Evolutionary conservation across 2,888 invertebrate species (phyloP).

Genomic region (Mellilla xanthometata): DNA sequence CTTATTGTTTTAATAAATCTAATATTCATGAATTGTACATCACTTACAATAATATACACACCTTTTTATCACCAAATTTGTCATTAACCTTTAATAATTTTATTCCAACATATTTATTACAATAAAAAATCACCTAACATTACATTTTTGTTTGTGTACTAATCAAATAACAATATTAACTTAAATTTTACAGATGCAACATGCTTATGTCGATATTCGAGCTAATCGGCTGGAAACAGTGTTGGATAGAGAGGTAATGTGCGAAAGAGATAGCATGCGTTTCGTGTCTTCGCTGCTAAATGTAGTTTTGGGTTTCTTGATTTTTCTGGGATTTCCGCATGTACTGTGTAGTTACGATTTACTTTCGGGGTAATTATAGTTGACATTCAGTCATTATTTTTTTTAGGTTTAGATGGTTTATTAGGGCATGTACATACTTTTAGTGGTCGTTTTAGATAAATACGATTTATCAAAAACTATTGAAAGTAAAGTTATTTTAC

Average conservation of each 20-base stretch:
- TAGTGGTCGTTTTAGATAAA: not conserved
- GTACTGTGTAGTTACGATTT: slow-evolving; percentile 5
- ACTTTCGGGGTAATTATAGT: not conserved
- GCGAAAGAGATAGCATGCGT: slow-evolving; percentile 74
- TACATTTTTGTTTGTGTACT: slow-evolving; percentile 27
- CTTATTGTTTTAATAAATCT: too few relatives aligned
- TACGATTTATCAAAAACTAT: slow-evolving; percentile 1
- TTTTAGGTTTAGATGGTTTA: too few relatives aligned
- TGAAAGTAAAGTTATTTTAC: not conserved
- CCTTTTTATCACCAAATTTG: too few relatives aligned
- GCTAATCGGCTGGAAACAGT: slow-evolving; percentile 83
- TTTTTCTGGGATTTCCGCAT: slow-evolving; percentile 30
- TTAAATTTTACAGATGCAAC: slow-evolving; percentile 77
- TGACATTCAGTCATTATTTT: too few relatives aligned
- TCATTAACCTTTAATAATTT: too few relatives aligned
- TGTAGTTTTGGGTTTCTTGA: slow-evolving; percentile 2
- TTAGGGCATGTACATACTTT: too few relatives aligned
- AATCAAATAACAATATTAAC: slow-evolving; percentile 59
- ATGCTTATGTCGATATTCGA: slow-evolving; percentile 82
- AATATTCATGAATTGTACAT: too few relatives aligned
- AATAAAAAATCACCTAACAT: too few relatives aligned
- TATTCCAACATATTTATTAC: too few relatives aligned
- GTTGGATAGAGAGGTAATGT: slow-evolving; percentile 84
- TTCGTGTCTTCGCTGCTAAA: slow-evolving; percentile 1
- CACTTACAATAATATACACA: too few relatives aligned